phyloP scores from a whole-genome alignment of 2,797 vertebrate genomes.

The Distichodus sexfasciatus region DNA sequence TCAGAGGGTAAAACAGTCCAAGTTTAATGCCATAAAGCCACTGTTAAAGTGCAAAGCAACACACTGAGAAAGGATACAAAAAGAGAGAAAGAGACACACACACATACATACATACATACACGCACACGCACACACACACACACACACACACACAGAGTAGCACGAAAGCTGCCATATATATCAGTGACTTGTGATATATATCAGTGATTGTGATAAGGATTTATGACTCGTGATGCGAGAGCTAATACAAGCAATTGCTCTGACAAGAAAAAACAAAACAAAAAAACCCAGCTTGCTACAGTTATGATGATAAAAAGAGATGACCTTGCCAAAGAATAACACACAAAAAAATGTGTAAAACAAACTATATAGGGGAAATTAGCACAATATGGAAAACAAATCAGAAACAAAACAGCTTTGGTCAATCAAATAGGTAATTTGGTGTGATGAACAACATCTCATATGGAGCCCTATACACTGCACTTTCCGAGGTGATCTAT shows the following conservation, averaged over 20 bases:
- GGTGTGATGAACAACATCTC: constrained; percentile 60
- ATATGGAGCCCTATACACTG: constrained; percentile 69
- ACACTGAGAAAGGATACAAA: constrained; percentile 61
- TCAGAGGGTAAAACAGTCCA: constrained; percentile 70
- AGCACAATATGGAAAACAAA: constrained; percentile 23
- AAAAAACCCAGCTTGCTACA: constrained; percentile 35
- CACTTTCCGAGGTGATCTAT: constrained; percentile 66
- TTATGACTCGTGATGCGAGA: constrained; percentile 24
- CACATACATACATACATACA: neutral
- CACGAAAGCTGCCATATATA: constrained; percentile 51
- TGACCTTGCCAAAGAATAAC: constrained; percentile 31
- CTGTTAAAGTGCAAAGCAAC: constrained; percentile 74
- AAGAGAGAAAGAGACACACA: constrained; percentile 7
- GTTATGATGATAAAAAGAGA: constrained; percentile 18
- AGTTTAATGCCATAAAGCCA: constrained; percentile 66
- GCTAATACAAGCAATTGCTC: constrained; percentile 14
- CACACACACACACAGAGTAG: constrained; percentile 14
- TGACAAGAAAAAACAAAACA: neutral
- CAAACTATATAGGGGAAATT: neutral
- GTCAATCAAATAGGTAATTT: constrained; percentile 56
- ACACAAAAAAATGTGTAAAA: constrained; percentile 21
- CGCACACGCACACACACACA: neutral
- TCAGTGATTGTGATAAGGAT: constrained; percentile 29
- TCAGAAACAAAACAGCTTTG: constrained; percentile 43
- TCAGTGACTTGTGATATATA: constrained; percentile 36